Evolutionary conservation across 2,888 invertebrate genomes (phyloP), one percentile per base, ranked within the genome.

Genomic region (Sphecodes monilicornis): DNA sequence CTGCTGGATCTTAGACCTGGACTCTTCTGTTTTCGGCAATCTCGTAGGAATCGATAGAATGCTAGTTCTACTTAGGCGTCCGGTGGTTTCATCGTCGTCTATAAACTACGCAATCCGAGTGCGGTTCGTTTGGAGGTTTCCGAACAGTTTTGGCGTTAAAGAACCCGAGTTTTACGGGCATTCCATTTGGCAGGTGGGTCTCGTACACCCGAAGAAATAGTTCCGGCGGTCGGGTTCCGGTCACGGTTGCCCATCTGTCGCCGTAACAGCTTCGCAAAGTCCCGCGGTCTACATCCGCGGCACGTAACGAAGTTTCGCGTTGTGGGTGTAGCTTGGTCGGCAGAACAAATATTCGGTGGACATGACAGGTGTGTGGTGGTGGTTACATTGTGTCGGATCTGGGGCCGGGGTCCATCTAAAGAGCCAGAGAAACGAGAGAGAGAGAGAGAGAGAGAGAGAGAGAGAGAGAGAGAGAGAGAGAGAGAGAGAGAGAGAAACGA

Each of bases 291-390:
- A 72, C 76, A 78, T 77, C 69, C 87, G 39, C 69, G 50, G 69
- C 87, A 79, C 82, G 87, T 87, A 86, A 86, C 86, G 70, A 86
- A 87, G 78, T 87, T 86, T 76, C 78, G 68, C 39, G 64, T n/a
- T 72, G 66, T 69, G 80, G 60, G 85, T 85, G 83, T 79, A 83
- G 76, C 60, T 46, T 13, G 73, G 74, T 68, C 70, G 71, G 43
- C 70, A 69, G 87, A 86, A 88, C 88, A 88, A 88, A 86, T 84
- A 88, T 87, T 87, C 83, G 82, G 71, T 76, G 72, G 64, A 18
- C 76, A 80, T 60, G 81, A 77, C 73, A 80, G 85, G 80, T 76
- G 80, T 76, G 79, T 26, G 57, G 50, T 50, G 50, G 41, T 43
- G 39, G 43, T 29, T 81, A 70, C 78, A 79, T 82, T 82, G 87